A percentile compares a stretch with the other conserved stretches of the same genome.
These are phyloP conservation scores for Enteromius viviparus DNA, from an alignment of 2,797 vertebrate genomes.

Conservation along the genomic window DNA sequence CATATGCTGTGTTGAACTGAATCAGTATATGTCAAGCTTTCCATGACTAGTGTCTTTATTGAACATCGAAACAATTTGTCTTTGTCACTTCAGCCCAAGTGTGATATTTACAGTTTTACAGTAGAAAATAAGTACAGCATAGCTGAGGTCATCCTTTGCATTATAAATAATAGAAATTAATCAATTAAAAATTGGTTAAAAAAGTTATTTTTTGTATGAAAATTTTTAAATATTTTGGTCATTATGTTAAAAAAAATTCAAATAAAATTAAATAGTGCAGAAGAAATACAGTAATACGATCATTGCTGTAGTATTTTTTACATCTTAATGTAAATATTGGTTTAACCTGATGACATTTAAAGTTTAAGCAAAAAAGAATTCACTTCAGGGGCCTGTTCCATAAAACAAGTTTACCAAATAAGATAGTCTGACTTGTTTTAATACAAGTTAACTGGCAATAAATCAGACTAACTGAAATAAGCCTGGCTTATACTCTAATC, in stretches of 20 bases:
- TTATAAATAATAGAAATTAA: conserved; percentile 11
- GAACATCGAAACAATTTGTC: conserved; percentile 5
- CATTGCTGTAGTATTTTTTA: neutral
- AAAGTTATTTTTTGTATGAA: neutral
- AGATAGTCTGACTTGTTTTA: too few species aligned
- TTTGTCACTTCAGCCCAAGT: conserved; percentile 5
- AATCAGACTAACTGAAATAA: too few species aligned
- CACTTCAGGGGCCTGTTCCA: too few species aligned
- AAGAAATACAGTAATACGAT: neutral
- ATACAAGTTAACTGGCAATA: too few species aligned
- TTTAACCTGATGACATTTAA: neutral
- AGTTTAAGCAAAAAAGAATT: neutral
- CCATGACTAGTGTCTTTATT: conserved; percentile 20
- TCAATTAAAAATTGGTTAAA: neutral
- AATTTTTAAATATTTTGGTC: neutral
- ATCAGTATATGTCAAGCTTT: conserved; percentile 12
- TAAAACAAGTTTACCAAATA: too few species aligned
- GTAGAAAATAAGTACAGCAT: neutral
- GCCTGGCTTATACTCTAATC: too few species aligned
- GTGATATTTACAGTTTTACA: conserved; percentile 4
- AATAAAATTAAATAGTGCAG: neutral
- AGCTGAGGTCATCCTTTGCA: neutral
- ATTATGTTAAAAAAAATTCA: neutral
- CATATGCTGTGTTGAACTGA: neutral
- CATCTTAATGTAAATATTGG: neutral